phyloP scores from a whole-genome alignment of 2,113 vertebrate species.

The Corapipo altera region DNA sequence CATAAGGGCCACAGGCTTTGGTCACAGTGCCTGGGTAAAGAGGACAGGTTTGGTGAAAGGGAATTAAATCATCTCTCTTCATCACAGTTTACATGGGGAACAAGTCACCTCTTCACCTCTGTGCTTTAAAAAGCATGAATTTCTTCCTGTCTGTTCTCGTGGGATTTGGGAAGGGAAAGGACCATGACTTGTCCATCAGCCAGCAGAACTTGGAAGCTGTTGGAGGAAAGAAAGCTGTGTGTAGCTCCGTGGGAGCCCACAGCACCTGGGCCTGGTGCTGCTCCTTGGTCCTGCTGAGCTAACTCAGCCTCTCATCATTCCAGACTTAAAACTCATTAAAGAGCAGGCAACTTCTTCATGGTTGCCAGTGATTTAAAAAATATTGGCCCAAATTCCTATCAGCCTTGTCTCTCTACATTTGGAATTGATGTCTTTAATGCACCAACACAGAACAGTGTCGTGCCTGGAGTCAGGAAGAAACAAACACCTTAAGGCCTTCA shows the following conservation, averaged over 20 bases:
- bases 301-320: background rate
- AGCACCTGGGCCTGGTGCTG: background rate
- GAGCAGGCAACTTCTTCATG: background rate
- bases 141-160: slow-evolving; percentile 1
- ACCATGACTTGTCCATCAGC: background rate
- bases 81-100: background rate
- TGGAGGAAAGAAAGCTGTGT: background rate
- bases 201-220: background rate
- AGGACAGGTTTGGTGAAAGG: background rate
- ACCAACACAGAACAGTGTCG: background rate
- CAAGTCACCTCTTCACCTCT: slow-evolving; percentile 6
- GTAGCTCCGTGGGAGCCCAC: background rate
- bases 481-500: background rate
- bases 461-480: background rate
- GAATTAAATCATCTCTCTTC: background rate
- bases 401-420: background rate
- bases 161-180: background rate
- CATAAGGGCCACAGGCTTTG: background rate
- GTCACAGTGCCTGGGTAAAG: background rate
- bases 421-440: background rate
- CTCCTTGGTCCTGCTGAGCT: background rate
- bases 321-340: background rate
- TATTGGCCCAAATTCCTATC: background rate
- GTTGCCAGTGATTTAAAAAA: background rate
- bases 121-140: slow-evolving; percentile 17